Evolutionary conservation across 2,888 invertebrate genomes (phyloP).

Genomic region (Abscondita cerata): DNA sequence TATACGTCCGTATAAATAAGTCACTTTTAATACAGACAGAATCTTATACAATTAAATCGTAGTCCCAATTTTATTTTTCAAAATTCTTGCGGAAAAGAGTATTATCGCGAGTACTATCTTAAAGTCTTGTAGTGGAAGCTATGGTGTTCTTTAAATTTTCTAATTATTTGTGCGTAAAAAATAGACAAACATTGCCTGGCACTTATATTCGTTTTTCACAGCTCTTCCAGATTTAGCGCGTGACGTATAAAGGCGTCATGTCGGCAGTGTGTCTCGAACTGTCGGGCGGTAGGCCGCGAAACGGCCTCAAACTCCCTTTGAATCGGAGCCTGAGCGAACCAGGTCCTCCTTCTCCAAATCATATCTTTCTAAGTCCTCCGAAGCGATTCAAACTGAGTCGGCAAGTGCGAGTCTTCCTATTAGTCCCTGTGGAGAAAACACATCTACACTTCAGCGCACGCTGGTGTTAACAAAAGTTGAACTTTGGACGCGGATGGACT

Average conservation of each 20-base stretch:
- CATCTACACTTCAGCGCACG: slow-evolving; percentile 61
- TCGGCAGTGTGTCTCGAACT: slow-evolving; percentile 63
- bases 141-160: slow-evolving; percentile 1
- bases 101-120: too few species aligned
- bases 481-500: slow-evolving; percentile 62
- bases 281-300: slow-evolving; percentile 60
- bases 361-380: slow-evolving; percentile 55
- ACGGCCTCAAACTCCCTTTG: slow-evolving; percentile 64
- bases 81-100: too few species aligned
- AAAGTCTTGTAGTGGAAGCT: too few species aligned
- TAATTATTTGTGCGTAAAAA: slow-evolving; percentile 23
- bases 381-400: slow-evolving; percentile 65
- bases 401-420: slow-evolving; percentile 58
- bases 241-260: slow-evolving; percentile 57
- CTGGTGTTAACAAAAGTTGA: slow-evolving; percentile 62
- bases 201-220: slow-evolving; percentile 51
- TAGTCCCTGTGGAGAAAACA: slow-evolving; percentile 64
- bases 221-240: slow-evolving; percentile 58
- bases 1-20: too few species aligned
- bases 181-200: slow-evolving; percentile 39
- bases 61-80: too few species aligned
- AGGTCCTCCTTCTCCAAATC: slow-evolving; percentile 57
- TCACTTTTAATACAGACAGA: too few species aligned
- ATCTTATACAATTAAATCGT: too few species aligned
- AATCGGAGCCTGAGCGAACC: slow-evolving; percentile 66